Evolutionary conservation across 92 coral and sea anemone genomes (phyloP).

Genomic region (Zoanthus sociatus): DNA sequence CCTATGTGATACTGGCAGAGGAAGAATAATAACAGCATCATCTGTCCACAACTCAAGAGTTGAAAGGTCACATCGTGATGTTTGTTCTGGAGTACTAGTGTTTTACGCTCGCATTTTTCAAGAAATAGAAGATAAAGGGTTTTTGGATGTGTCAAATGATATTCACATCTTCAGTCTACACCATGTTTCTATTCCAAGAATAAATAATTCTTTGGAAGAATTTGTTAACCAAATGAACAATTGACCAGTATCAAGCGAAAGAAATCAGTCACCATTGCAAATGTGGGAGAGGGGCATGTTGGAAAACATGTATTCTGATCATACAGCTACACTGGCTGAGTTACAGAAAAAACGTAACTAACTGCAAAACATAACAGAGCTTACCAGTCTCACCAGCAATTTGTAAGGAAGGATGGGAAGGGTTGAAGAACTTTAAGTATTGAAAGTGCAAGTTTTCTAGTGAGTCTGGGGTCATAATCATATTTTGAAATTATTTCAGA

Average conservation of each 20-base stretch:
- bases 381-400: not conserved
- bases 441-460: not conserved
- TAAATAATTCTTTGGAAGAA: conserved; percentile 52
- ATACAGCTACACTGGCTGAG: conserved; percentile 66
- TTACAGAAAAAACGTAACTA: conserved; percentile 39
- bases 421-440: not conserved
- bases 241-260: conserved; percentile 85
- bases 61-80: conserved; percentile 47
- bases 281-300: conserved; percentile 83
- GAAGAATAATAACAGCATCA: conserved; percentile 50
- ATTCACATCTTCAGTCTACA: conserved; percentile 52
- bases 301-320: conserved; percentile 78
- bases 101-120: conserved; percentile 55
- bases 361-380: not conserved
- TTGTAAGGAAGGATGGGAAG: not conserved
- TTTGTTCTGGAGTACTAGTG: conserved; percentile 51
- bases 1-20: conserved; percentile 44
- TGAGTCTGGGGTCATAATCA: conserved; percentile 4
- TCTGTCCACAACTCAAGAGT: conserved; percentile 53
- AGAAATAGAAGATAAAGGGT: conserved; percentile 53
- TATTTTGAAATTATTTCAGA: conserved; percentile 6
- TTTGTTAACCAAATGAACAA: conserved; percentile 79
- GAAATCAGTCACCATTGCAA: conserved; percentile 79
- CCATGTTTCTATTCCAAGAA: conserved; percentile 59
- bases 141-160: conserved; percentile 49